A percentile compares a stretch with the other conserved stretches of the same genome.
These are phyloP conservation scores for Troides helena DNA, from an alignment of 2,888 invertebrate species.

Conservation along the genomic window DNA sequence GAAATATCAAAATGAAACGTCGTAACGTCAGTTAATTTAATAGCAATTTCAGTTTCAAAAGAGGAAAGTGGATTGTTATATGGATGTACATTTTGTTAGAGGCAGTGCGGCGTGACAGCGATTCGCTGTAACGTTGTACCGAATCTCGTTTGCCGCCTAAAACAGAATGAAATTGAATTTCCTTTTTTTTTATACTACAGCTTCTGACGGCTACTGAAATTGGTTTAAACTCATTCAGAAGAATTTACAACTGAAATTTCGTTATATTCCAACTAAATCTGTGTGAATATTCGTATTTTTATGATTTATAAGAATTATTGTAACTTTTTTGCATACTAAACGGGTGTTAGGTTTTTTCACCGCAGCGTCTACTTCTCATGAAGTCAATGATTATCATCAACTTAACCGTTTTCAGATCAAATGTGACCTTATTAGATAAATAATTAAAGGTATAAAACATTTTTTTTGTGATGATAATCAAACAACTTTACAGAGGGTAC, in stretches of 20 bases:
- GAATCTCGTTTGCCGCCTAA: conserved; percentile 25
- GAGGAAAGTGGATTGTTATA: conserved; percentile 4
- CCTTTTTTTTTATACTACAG: conserved; percentile 16
- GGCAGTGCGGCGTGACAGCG: conserved; percentile 20
- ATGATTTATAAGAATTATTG: too few species aligned
- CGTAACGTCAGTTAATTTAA: not conserved
- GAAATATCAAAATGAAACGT: not conserved
- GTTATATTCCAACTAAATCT: not conserved
- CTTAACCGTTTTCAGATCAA: too few species aligned
- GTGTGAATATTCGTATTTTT: not conserved
- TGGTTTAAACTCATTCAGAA: conserved; percentile 15
- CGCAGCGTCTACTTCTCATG: too few species aligned
- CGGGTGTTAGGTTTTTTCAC: too few species aligned
- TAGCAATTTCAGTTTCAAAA: conserved; percentile 2
- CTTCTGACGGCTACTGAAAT: conserved; percentile 16
- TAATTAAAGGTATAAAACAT: too few species aligned
- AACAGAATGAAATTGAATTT: conserved; percentile 23
- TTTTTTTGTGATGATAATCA: too few species aligned
- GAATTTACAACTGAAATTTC: conserved; percentile 7
- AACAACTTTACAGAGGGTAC: too few species aligned
- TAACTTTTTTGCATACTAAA: too few species aligned
- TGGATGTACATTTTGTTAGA: conserved; percentile 13
- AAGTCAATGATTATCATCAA: too few species aligned
- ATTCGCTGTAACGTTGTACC: conserved; percentile 14
- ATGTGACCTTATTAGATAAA: too few species aligned